phyloP scores from a whole-genome alignment of 1,140 invertebrate genomes.

The Drosophila sechellia region DNA sequence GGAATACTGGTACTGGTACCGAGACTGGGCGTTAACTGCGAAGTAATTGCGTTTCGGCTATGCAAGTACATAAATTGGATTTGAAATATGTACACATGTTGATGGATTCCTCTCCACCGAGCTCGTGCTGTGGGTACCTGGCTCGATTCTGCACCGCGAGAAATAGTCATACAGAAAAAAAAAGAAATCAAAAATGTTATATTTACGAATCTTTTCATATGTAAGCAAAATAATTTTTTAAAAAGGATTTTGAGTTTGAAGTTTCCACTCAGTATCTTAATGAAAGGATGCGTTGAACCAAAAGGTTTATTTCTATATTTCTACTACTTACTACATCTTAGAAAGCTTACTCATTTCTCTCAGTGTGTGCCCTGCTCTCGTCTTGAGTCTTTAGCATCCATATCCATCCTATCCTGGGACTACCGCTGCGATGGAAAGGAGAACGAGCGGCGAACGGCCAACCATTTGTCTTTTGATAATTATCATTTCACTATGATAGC shows the following conservation, averaged over 20 bases:
- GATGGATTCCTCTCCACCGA: slow-evolving; percentile 67
- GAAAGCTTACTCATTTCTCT: background rate
- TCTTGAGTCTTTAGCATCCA: slow-evolving; percentile 10
- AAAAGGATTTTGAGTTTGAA: too few species aligned
- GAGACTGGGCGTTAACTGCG: slow-evolving; percentile 78
- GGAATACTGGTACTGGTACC: slow-evolving; percentile 14
- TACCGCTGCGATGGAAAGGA: slow-evolving; percentile 41
- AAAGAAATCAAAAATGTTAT: background rate
- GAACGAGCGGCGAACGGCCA: slow-evolving; percentile 46
- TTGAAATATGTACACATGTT: slow-evolving; percentile 82
- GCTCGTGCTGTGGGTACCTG: slow-evolving; percentile 39
- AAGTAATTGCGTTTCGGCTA: slow-evolving; percentile 81
- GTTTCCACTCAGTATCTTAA: too few species aligned
- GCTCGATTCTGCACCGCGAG: slow-evolving; percentile 12
- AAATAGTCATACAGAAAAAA: background rate
- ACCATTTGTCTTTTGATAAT: slow-evolving; percentile 81
- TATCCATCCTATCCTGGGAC: slow-evolving; percentile 13
- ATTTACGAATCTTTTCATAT: too few species aligned
- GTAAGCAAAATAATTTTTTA: too few species aligned
- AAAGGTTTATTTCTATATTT: too few species aligned
- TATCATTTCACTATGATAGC: slow-evolving; percentile 80
- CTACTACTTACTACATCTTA: too few species aligned
- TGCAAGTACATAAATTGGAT: slow-evolving; percentile 82
- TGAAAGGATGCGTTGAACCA: too few species aligned
- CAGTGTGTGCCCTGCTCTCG: background rate